Evolutionary conservation across 2,113 vertebrate species (phyloP), one percentile per base, ranked within the genome.

Genomic region (Channa maculata): DNA sequence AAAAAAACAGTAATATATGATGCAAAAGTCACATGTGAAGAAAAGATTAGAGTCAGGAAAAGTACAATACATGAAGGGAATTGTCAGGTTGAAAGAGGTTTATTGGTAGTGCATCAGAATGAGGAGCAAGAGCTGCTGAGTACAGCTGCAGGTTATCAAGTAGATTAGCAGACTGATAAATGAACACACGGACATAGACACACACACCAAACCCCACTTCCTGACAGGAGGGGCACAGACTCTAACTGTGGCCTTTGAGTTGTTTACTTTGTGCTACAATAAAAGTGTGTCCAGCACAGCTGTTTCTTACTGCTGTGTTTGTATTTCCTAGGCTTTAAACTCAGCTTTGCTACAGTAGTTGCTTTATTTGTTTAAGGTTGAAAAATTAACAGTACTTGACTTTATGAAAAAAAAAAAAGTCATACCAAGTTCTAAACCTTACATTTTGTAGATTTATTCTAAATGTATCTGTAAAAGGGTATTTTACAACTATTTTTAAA

Each of bases 101-200:
- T 41, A 41, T 41, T 41, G 39, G 39, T 7, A 7, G 4, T 41
- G 4, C 4, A 4, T 24, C 44, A 24, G 33, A 36, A 38, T 57
- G 15, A 36, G 43, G 37, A 13, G 3, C 6, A 3, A 10, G 2
- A 10, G 53, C 36, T 5, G 65, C 43, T 51, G 38, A 48, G 53
- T 39, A 11, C 46, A 64, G 65, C 61, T 55, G 54, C 61, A 33
- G 34, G 7, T 46, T 44, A 44, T 49, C 54, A 45, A 39, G 43
- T 60, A 57, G 65, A 79, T 78, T 66, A 77, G 70, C 65, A 49
- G 54, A 41, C 61, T 52, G 39, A 77, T 66, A 43, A 82, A 64
- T n/a, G 33, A 4, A 46, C 10, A 45, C 2, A 1, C 61, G 9
- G 15, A 51, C 37, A 36, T 15, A 45, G 14, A 39, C 13, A 34